Evolutionary conservation across 2,113 vertebrate genomes (phyloP), one percentile per base, ranked within the genome.

Genomic region (Ailurus styani): DNA sequence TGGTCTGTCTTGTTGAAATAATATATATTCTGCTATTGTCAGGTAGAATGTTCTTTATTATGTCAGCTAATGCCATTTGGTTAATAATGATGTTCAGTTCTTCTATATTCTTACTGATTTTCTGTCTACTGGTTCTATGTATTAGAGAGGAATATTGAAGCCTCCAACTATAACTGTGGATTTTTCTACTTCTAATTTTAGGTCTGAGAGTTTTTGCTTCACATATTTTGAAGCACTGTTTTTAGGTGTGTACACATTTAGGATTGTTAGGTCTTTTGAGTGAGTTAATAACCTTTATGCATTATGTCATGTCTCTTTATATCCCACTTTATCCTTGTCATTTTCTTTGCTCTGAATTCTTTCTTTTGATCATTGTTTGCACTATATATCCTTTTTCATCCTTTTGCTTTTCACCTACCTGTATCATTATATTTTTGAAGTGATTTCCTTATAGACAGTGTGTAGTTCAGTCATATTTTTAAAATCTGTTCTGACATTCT

Each of bases 151-250:
- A 87, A 21, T 91, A 10, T 83, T 91, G 45, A 87, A 91, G 47
- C 73, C 42, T 92, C 47, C 64, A 88, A 68, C 12, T 93, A 42
- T 86, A 75, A 75, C 52, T 95, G 57, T 95, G 57, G 11, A 66
- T 79, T 96, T 90, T 87, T 85, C 70, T 93, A 40, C 13, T 40
- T 84, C 54, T 95, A 20, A 96, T 66, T 96, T 93, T 95, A 90
- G 40, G n/a, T 86, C n/a, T 93, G 55, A 86, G 3, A 86, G 62
- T 64, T 94, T 89, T 96, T 95, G 45, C 47, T 81, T 92, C 47
- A 95, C 15, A 14, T 78, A 52, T 95, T 93, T 96, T 92, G 27
- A 96, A 95, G 50, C n/a, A 70, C 50, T 91, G 6, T 87, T 86
- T 11, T 70, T 55, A 82, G 21, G 75, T 77, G 8, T 90, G 82